Percentiles rank a stretch among this genome's conserved stretches.
Evolutionary conservation across 2,888 invertebrate genomes (phyloP).

Genomic region (Synergus laeviventris): DNA sequence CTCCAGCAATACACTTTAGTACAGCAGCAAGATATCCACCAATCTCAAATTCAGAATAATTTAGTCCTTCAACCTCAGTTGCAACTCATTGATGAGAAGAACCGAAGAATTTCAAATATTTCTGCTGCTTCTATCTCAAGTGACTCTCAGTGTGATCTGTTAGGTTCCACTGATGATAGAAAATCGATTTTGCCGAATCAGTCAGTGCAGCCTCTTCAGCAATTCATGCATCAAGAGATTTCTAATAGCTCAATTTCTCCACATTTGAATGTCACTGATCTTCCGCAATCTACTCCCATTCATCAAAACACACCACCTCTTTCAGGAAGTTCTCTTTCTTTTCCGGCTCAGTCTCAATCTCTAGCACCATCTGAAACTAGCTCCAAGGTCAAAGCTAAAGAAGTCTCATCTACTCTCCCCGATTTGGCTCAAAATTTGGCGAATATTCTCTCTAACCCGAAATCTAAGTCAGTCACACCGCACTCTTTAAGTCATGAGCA

Average conservation of each 20-base stretch:
- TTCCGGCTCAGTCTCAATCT: slow-evolving; percentile 59
- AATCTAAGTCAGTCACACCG: slow-evolving; percentile 68
- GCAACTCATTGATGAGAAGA: slow-evolving; percentile 69
- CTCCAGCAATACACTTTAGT: slow-evolving; percentile 47
- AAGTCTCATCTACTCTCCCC: slow-evolving; percentile 72
- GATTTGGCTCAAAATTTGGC: slow-evolving; percentile 74
- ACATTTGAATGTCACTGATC: slow-evolving; percentile 51
- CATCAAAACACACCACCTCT: slow-evolving; percentile 41
- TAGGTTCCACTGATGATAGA: slow-evolving; percentile 55
- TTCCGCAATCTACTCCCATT: slow-evolving; percentile 21
- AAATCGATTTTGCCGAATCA: slow-evolving; percentile 51
- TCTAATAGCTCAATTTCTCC: slow-evolving; percentile 45
- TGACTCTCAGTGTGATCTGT: slow-evolving; percentile 67
- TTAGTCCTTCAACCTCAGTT: slow-evolving; percentile 60
- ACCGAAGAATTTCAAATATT: slow-evolving; percentile 71
- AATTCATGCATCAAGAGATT: slow-evolving; percentile 51
- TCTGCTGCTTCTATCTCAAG: slow-evolving; percentile 66
- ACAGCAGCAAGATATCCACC: slow-evolving; percentile 51
- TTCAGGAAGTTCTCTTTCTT: slow-evolving; percentile 43
- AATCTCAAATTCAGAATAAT: slow-evolving; percentile 51
- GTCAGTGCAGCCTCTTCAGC: slow-evolving; percentile 52
- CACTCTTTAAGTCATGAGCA: slow-evolving; percentile 63
- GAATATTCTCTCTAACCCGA: slow-evolving; percentile 73
- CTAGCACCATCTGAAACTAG: slow-evolving; percentile 49
- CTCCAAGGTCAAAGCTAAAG: slow-evolving; percentile 69